Evolutionary conservation across 2,113 vertebrate species (phyloP).

Genomic region (Thymallus thymallus): DNA sequence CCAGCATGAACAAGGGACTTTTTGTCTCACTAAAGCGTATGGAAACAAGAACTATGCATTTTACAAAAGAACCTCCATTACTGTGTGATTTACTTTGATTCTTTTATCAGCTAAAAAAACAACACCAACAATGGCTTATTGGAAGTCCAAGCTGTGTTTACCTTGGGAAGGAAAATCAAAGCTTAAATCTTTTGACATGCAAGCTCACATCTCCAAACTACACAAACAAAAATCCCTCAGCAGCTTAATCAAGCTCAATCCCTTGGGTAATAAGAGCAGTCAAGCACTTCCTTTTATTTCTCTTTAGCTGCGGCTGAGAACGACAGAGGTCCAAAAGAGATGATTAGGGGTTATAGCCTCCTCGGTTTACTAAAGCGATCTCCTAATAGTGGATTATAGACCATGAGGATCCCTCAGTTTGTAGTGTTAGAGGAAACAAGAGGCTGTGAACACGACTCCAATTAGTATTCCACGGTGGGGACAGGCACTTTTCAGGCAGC

Average conservation of each 20-base stretch:
- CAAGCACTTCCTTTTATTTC: not conserved
- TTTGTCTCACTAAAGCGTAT: conserved; percentile 1
- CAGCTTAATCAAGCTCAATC: too few relatives aligned
- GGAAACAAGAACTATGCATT: not conserved
- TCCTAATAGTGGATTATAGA: conserved; percentile 4
- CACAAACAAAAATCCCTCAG: too few relatives aligned
- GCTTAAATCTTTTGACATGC: too few relatives aligned
- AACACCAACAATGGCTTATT: not conserved
- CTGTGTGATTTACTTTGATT: not conserved
- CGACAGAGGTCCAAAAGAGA: conserved; percentile 10
- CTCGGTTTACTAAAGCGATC: not conserved
- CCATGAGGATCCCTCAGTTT: not conserved
- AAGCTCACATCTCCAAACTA: too few relatives aligned
- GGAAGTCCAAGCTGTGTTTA: too few relatives aligned
- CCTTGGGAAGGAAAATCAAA: too few relatives aligned
- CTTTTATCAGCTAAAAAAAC: not conserved
- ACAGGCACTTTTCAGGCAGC: not conserved
- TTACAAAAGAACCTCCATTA: not conserved
- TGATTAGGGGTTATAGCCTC: conserved; percentile 1
- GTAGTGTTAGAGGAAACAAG: too few relatives aligned
- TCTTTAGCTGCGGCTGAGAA: not conserved
- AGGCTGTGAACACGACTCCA: not conserved
- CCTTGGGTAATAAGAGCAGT: conserved; percentile 15
- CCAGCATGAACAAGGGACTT: not conserved
- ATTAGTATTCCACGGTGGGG: conserved; percentile 27